Evolutionary conservation across 2,888 invertebrate genomes (phyloP).

Genomic region (Clivina fossor): DNA sequence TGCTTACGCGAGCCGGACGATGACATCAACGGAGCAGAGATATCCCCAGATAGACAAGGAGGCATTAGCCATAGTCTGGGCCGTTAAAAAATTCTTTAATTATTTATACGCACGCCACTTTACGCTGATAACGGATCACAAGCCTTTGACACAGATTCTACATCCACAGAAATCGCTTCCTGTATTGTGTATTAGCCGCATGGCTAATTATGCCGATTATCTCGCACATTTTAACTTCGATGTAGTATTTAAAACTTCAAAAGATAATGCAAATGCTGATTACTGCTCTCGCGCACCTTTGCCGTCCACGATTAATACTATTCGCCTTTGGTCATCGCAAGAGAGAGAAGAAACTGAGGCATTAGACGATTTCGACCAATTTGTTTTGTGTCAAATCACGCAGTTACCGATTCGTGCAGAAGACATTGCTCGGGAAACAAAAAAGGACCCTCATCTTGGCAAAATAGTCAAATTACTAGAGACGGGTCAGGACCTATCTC

Average conservation of each 20-base stretch:
- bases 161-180: slow-evolving; percentile 3
- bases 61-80: slow-evolving; percentile 2
- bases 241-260: neutral
- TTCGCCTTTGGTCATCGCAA: no score
- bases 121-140: slow-evolving; percentile 4
- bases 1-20: slow-evolving; percentile 34
- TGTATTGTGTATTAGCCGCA: neutral
- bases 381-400: slow-evolving; percentile 7
- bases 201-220: slow-evolving; percentile 9
- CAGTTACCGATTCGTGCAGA: slow-evolving; percentile 27
- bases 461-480: slow-evolving; percentile 10
- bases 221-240: slow-evolving; percentile 5
- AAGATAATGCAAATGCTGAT: slow-evolving; percentile 2
- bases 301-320: no score
- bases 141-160: neutral
- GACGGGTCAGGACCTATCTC: slow-evolving; percentile 2
- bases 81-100: slow-evolving; percentile 4
- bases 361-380: neutral
- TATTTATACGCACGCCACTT: slow-evolving; percentile 9
- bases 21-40: slow-evolving; percentile 17
- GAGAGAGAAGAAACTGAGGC: no score
- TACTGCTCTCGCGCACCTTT: slow-evolving; percentile 6
- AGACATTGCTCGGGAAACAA: slow-evolving; percentile 12
- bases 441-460: slow-evolving; percentile 15
- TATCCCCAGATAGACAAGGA: slow-evolving; percentile 7